Base-by-base conservation (phyloP, 2,888 invertebrate species). In the Blera fallax region DNA sequence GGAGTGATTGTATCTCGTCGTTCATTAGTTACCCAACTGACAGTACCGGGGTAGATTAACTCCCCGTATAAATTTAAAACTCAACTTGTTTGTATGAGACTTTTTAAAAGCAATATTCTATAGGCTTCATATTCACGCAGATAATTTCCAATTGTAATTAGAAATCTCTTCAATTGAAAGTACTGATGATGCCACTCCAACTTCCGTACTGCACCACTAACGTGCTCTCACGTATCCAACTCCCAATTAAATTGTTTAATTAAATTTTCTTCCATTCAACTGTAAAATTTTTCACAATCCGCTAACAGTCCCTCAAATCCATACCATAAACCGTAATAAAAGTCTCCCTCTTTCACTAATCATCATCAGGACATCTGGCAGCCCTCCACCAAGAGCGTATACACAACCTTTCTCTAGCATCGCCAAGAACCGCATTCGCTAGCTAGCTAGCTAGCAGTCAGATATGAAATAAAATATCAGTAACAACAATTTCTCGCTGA, bases 381-480 rank as follows among this genome's bases (percentile, higher is more conserved):
- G 27, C 7, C 37, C 37, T 18, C 37, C 7, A 58, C 43, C 32
- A n/a, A n/a, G 21, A 24, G 21, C 58, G 37, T 37, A 37, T 60
- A 40, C 37, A 37, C 21, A 58, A 34, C 32, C 27, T 14, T 29
- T 29, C 11, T 16, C 32, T 18, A 21, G 37, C 37, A 60, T 40
- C n/a, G 21, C 3, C 18, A 48, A 32, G 43, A 48, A 45, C 45
- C 64, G 29, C 62, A 27, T 43, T 14, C 43, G 29, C 8, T 34
- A 32, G 24, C 37, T 24, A 27, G 40, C 69, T 14, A 24, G 29
- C 8, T 34, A 32, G 24, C 37, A 37, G 27, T 54, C 69, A 43
- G 16, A 27, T 21, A 34, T 56, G 34, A 60, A 74, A 45, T 62
- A 78, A 69, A 69, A 52, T 60, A 56, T 64, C 69, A 21, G 50